These are phyloP conservation scores for Sparus aurata DNA, from an alignment of 2,797 vertebrate genomes.

Conservation along the genomic window DNA sequence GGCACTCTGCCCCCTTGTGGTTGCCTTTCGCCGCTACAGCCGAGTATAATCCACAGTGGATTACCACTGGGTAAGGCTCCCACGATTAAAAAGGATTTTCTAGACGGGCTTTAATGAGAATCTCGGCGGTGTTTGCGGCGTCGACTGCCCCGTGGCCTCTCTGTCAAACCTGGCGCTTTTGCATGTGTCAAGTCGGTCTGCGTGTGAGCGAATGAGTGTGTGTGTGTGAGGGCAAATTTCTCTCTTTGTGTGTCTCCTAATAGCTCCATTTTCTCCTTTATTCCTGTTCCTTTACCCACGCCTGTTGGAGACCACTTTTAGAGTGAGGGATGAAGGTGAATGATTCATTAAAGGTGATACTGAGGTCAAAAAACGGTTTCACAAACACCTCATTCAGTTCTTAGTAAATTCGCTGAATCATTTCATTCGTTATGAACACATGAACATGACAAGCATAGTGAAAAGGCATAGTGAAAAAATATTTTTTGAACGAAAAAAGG, in stretches of 20 bases:
- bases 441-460: neutral
- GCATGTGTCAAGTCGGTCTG: slow-evolving; percentile 27
- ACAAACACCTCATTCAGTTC: neutral
- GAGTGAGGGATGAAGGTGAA: neutral
- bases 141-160: slow-evolving; percentile 36
- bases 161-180: slow-evolving; percentile 36
- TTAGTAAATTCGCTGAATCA: neutral
- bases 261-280: slow-evolving; percentile 19
- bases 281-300: neutral
- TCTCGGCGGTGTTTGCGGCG: slow-evolving; percentile 63
- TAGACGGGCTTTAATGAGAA: slow-evolving; percentile 78
- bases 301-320: neutral
- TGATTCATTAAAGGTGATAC: neutral
- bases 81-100: slow-evolving; percentile 78
- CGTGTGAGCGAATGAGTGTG: neutral
- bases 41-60: slow-evolving; percentile 69
- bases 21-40: slow-evolving; percentile 37
- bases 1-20: slow-evolving; percentile 59
- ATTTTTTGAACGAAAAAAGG: neutral
- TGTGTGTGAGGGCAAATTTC: neutral
- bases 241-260: neutral
- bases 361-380: neutral
- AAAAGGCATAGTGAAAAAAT: neutral
- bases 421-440: neutral
- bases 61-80: slow-evolving; percentile 73